phyloP scores from a whole-genome alignment of 1,140 invertebrate species.

The Leguminivora glycinivorella region DNA sequence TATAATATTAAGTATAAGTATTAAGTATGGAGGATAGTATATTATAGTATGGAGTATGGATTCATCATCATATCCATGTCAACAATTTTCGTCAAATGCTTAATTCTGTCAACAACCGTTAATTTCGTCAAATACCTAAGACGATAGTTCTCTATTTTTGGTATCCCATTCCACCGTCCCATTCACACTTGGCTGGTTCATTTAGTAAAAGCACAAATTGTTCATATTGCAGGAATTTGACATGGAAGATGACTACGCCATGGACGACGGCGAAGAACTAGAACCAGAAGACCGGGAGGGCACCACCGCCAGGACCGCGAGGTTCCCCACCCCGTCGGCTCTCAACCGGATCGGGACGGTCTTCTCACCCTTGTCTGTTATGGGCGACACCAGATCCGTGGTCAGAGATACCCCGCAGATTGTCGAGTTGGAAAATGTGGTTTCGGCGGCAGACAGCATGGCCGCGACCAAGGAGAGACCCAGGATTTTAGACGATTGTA shows the following conservation, averaged over 20 bases:
- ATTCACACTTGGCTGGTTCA: conserved; percentile 14
- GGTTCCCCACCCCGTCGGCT: conserved; percentile 52
- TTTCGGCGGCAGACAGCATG: conserved; percentile 55
- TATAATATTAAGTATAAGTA: no score
- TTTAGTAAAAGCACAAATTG: conserved; percentile 17
- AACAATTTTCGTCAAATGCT: no score
- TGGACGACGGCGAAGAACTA: conserved; percentile 49
- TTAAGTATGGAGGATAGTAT: no score
- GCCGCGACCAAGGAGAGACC: conserved; percentile 65
- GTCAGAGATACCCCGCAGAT: background rate
- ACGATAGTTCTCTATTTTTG: no score
- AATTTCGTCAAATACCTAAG: no score
- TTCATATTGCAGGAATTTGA: conserved; percentile 48
- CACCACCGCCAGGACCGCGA: conserved; percentile 45
- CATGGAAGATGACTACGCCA: conserved; percentile 54
- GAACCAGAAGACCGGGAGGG: conserved; percentile 39
- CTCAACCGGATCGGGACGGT: conserved; percentile 40
- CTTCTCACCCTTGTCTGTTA: background rate
- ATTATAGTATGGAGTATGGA: no score
- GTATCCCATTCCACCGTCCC: background rate
- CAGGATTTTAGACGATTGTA: conserved; percentile 60
- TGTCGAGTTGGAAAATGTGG: conserved; percentile 39
- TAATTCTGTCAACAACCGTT: no score
- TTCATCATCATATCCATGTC: no score
- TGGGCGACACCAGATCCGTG: background rate